These are phyloP conservation scores for Drosophila repletoides DNA, from an alignment of 1,140 invertebrate species.

Conservation along the genomic window DNA sequence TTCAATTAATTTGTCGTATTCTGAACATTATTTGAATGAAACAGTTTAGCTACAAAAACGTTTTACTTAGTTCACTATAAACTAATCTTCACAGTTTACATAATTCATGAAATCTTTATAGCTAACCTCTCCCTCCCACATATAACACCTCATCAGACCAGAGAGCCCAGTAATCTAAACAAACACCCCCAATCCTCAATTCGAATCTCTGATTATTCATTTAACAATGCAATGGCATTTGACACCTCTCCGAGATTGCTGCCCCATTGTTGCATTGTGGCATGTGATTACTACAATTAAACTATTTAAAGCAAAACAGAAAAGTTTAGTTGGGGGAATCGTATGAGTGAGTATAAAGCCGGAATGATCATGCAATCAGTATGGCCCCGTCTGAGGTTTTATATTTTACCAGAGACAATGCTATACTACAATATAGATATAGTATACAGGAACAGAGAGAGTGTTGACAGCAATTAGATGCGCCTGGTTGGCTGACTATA, in stretches of 20 bases:
- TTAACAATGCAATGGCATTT: conserved; percentile 60
- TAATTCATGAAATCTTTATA: conserved; percentile 1
- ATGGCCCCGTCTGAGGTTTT: conserved; percentile 3
- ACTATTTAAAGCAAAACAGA: conserved; percentile 58
- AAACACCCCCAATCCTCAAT: conserved; percentile 34
- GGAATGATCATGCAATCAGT: conserved; percentile 32
- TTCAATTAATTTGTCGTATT: too few relatives aligned
- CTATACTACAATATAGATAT: too few relatives aligned
- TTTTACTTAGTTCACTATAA: too few relatives aligned
- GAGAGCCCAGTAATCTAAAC: conserved; percentile 5
- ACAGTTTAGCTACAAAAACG: too few relatives aligned
- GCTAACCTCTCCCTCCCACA: neutral
- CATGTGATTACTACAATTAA: conserved; percentile 74
- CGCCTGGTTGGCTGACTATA: conserved; percentile 33
- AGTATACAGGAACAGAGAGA: conserved; percentile 9
- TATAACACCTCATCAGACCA: conserved; percentile 12
- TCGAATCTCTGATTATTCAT: conserved; percentile 14
- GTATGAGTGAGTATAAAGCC: neutral
- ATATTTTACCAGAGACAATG: conserved; percentile 8
- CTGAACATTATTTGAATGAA: too few relatives aligned
- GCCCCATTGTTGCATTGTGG: conserved; percentile 46
- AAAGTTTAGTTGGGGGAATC: conserved; percentile 35
- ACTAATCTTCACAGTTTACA: conserved; percentile 4
- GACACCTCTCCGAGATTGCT: conserved; percentile 45
- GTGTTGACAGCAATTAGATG: conserved; percentile 65